Conservation (phyloP, 1,140 invertebrate genomes). For the Hesperophylax magnus region DNA sequence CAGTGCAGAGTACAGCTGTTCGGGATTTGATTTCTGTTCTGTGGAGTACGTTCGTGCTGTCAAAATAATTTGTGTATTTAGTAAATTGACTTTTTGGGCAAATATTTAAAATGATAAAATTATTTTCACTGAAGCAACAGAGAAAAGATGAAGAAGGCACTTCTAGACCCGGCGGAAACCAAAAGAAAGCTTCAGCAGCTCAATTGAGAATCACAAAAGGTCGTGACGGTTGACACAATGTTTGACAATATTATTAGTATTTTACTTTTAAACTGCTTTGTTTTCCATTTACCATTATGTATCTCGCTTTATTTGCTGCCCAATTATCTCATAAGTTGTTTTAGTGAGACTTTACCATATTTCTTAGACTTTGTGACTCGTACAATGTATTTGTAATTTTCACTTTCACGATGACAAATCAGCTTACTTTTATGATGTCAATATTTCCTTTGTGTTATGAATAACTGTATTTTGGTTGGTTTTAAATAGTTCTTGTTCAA, state of each 20-base stretch:
- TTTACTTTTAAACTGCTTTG: conserved; percentile 1
- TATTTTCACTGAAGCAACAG: conserved; percentile 98
- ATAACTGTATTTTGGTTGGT: background rate
- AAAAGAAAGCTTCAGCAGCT: conserved; percentile 95
- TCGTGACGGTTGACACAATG: conserved; percentile 62
- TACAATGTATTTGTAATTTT: background rate
- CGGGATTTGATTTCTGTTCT: conserved; percentile 44
- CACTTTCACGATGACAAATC: background rate
- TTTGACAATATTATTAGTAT: conserved; percentile 38
- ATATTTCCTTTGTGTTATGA: conserved; percentile 14
- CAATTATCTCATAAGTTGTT: no score
- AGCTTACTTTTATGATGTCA: background rate
- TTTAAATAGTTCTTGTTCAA: background rate
- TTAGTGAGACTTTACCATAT: no score
- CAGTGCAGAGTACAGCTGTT: conserved; percentile 45
- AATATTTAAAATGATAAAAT: conserved; percentile 87
- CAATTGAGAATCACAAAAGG: conserved; percentile 98
- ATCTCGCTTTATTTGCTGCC: no score
- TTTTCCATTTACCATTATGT: conserved; percentile 62
- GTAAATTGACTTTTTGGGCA: conserved; percentile 41
- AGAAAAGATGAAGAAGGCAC: conserved; percentile 95
- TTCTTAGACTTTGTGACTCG: background rate
- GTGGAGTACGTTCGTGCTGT: conserved; percentile 42
- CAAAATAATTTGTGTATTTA: conserved; percentile 49
- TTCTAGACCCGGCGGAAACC: conserved; percentile 80